Conservation (phyloP, 2,888 invertebrate species). For the Pristionchus exspectatus region DNA sequence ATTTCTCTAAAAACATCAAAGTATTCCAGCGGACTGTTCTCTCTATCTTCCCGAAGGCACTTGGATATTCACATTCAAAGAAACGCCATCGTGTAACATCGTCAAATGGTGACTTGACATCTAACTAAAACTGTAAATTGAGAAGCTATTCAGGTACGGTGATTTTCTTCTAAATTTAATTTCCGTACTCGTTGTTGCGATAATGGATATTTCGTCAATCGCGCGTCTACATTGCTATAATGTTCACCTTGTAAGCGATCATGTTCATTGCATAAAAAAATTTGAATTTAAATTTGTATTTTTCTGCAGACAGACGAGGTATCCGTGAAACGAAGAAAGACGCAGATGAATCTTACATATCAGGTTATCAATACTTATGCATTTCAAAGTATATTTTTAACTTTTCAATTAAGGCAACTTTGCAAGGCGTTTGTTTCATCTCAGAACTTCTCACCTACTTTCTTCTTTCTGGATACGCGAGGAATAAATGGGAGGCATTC, state of each 20-base stretch:
- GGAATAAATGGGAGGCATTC: conserved; percentile 20
- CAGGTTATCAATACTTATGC: neutral
- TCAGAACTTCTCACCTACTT: conserved; percentile 10
- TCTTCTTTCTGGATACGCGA: neutral
- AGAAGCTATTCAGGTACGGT: neutral
- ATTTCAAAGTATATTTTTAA: no score
- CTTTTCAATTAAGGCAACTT: neutral
- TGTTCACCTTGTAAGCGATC: neutral
- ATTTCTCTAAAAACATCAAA: neutral
- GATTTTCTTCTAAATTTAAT: neutral
- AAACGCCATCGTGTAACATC: neutral
- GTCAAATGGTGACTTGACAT: neutral
- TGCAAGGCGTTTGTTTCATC: conserved; percentile 14
- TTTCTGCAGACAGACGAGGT: neutral
- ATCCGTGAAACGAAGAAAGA: neutral
- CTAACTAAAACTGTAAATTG: neutral
- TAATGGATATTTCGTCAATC: neutral
- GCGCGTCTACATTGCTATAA: neutral
- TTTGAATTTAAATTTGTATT: neutral
- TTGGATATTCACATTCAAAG: conserved; percentile 29
- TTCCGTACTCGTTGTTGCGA: neutral
- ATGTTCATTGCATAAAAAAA: neutral
- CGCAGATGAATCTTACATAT: neutral
- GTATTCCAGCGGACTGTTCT: neutral
- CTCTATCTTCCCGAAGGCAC: neutral